Percentiles rank a stretch among this genome's conserved stretches.
Conservation (phyloP, 53 echinoderm and acorn worm genomes). For the Echinarachnius parma region DNA sequence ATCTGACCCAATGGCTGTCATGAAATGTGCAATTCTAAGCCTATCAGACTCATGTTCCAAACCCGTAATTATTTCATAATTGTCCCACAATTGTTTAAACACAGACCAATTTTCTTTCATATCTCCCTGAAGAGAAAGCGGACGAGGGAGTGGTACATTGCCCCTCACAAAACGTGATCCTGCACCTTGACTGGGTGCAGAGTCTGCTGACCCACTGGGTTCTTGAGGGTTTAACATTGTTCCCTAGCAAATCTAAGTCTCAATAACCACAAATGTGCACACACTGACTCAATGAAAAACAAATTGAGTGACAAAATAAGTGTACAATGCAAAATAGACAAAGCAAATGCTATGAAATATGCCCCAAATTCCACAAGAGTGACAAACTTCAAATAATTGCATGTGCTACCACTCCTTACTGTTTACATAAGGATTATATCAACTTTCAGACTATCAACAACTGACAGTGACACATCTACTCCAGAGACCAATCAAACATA, state of each 20-base stretch:
- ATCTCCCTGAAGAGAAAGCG: slow-evolving; percentile 3
- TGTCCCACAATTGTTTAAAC: slow-evolving; percentile 56
- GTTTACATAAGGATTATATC: no score
- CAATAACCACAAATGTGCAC: neutral
- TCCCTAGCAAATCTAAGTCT: neutral
- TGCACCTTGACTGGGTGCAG: neutral
- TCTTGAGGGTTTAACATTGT: neutral
- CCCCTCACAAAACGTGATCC: neutral
- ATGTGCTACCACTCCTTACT: no score
- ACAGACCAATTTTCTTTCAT: slow-evolving; percentile 53
- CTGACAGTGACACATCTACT: neutral
- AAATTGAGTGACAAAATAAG: neutral
- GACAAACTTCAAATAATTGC: no score
- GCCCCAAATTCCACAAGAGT: no score
- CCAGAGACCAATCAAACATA: neutral
- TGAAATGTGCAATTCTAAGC: slow-evolving; percentile 49
- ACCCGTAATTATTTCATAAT: slow-evolving; percentile 53
- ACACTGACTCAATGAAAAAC: neutral
- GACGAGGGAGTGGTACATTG: neutral
- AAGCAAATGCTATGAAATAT: no score
- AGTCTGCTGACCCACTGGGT: neutral
- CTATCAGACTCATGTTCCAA: slow-evolving; percentile 24
- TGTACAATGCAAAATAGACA: no score
- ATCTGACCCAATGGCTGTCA: slow-evolving; percentile 55
- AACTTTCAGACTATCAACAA: neutral